phyloP scores from a whole-genome alignment of 2,797 vertebrate genomes.

The Cetoscarus ocellatus region DNA sequence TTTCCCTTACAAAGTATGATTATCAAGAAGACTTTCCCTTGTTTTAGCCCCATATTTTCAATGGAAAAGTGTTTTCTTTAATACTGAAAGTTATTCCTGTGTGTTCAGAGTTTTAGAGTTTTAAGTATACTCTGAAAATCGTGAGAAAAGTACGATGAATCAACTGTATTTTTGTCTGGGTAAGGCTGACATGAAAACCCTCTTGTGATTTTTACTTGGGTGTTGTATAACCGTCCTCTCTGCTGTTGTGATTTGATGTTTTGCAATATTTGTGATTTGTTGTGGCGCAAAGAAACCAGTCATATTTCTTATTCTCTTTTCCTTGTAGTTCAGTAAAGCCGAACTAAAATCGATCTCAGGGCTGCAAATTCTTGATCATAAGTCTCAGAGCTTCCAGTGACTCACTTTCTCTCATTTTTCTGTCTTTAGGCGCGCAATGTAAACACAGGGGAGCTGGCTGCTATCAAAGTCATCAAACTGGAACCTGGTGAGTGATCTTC shows the following conservation, averaged over 20 bases:
- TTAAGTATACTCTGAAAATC: no score
- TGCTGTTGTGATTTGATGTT: not conserved
- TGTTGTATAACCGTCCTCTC: not conserved
- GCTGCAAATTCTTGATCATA: not conserved
- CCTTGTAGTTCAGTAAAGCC: not conserved
- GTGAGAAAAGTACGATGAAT: no score
- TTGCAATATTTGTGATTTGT: not conserved
- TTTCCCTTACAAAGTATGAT: no score
- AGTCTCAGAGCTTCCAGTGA: constrained; percentile 2
- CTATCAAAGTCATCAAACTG: constrained; percentile 99
- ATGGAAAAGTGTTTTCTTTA: no score
- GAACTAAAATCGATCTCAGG: not conserved
- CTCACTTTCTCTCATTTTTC: constrained; percentile 18
- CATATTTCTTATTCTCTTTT: not conserved
- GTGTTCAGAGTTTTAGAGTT: no score
- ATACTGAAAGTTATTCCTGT: no score
- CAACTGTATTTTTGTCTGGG: not conserved
- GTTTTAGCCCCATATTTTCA: no score
- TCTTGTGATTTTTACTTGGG: not conserved
- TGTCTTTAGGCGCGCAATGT: constrained; percentile 93
- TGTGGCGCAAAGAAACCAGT: not conserved
- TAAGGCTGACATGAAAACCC: not conserved
- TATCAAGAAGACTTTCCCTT: no score
- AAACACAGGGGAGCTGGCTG: constrained; percentile 97
- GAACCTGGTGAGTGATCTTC: constrained; percentile 91